Evolutionary conservation across 2,888 invertebrate species (phyloP), one percentile per base, ranked within the genome.

Genomic region (Maniola hyperantus): DNA sequence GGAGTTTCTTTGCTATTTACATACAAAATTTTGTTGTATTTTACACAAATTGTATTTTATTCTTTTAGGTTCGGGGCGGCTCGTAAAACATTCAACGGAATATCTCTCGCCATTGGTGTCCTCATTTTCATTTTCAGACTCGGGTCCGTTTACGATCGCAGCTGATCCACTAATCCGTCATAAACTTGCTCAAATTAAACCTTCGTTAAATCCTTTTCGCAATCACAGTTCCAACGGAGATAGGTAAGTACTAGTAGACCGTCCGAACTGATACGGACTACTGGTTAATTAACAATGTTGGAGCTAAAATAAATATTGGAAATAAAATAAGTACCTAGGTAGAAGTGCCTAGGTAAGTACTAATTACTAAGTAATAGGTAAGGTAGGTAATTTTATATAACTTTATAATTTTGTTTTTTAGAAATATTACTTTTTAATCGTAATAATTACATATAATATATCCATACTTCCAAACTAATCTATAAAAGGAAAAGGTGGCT

Each of bases 141-240:
- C 26, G 58, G 53, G 46, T 59, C 46, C 59, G 60, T 67, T 67
- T 67, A 67, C 64, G 67, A 67, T 67, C 67, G 54, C 59, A 64
- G 59, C 63, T 64, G 63, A 67, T 67, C 65, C 60, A 65, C 65
- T 65, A 65, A 65, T 65, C 65, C 60, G 44, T 65, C 65, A 65
- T 65, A 65, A 65, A 65, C 53, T 54, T 65, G 48, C 59, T 33
- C 54, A 65, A 65, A 65, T 65, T 60, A 65, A 65, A 64, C 64
- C 68, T 61, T 46, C 64, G 53, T 65, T 62, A 59, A 67, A 67
- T 67, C 62, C 62, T 69, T 67, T 65, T 44, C 53, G 62, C 65
- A 62, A 54, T 62, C 67, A 61, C 61, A 44, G 62, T 57, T 64
- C 48, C 44, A 44, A 13, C 55, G 46, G 44, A 61, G 50, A 15